Evolutionary conservation across 2,888 invertebrate species (phyloP).

Genomic region (Autographa pulchrina): DNA sequence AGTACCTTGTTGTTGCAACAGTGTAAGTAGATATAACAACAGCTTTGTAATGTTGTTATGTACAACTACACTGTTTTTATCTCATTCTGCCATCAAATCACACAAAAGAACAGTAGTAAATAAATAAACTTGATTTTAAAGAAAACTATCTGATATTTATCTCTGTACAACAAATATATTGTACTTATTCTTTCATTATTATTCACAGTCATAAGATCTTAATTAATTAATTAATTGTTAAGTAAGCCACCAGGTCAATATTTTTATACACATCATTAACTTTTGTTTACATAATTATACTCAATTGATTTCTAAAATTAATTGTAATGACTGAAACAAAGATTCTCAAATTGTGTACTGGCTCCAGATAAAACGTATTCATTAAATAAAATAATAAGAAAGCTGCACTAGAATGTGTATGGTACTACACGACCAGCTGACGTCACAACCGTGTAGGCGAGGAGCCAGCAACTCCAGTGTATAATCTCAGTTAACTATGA

Average conservation of each 20-base stretch:
- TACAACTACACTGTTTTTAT: no score
- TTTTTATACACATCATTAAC: conserved; percentile 3
- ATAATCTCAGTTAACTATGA: conserved; percentile 80
- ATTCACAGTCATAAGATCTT: conserved; percentile 2
- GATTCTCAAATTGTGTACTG: conserved; percentile 38
- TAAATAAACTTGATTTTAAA: not conserved
- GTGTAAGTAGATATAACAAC: no score
- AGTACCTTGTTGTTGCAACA: no score
- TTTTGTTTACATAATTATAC: conserved; percentile 4
- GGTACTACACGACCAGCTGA: conserved; percentile 45
- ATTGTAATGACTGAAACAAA: conserved; percentile 51
- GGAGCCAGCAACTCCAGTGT: conserved; percentile 66
- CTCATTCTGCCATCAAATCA: no score
- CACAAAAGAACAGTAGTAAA: no score
- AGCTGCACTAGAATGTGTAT: conserved; percentile 33
- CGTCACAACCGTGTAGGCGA: conserved; percentile 70
- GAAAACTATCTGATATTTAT: not conserved
- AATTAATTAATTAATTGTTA: conserved; percentile 19
- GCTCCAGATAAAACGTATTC: conserved; percentile 37
- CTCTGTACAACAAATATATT: not conserved
- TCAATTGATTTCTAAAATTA: conserved; percentile 31
- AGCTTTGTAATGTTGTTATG: no score
- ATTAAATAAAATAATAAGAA: conserved; percentile 17
- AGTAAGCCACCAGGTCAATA: conserved; percentile 19
- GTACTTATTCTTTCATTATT: conserved; percentile 2